Evolutionary conservation across 2,113 vertebrate genomes (phyloP).

Genomic region (Gymnarchus niloticus): DNA sequence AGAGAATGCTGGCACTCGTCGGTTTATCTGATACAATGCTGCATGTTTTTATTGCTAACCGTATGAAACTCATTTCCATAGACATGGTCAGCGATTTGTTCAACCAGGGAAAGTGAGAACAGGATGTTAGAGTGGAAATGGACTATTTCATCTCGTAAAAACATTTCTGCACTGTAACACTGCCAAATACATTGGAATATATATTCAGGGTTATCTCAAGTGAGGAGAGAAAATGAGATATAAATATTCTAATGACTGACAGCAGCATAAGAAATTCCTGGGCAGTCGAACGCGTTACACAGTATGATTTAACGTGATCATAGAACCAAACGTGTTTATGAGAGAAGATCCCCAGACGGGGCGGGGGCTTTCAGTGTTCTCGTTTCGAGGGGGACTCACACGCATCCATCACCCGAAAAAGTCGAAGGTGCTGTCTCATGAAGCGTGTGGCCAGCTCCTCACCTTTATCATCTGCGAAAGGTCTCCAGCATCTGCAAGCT

Average conservation of each 20-base stretch:
- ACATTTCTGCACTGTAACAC: background rate
- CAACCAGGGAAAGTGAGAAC: background rate
- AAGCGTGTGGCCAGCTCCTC: constrained; percentile 29
- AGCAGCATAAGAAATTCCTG: background rate
- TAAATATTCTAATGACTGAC: background rate
- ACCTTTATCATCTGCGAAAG: constrained; percentile 99
- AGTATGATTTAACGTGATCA: background rate
- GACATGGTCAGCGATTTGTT: background rate
- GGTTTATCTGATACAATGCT: background rate
- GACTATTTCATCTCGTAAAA: background rate
- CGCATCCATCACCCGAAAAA: background rate
- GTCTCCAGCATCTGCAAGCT: constrained; percentile 93
- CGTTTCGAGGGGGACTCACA: background rate
- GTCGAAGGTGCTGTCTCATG: background rate
- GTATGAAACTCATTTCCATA: background rate
- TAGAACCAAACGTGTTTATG: background rate
- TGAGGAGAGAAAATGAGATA: background rate
- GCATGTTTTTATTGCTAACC: background rate
- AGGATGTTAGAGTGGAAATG: background rate
- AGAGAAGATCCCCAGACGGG: background rate
- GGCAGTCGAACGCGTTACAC: background rate
- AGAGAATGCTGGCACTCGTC: background rate
- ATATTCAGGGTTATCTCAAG: background rate
- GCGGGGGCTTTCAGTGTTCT: background rate
- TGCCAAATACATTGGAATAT: background rate